phyloP scores from a whole-genome alignment of 2,797 vertebrate genomes.

The Thamnophis elegans region DNA sequence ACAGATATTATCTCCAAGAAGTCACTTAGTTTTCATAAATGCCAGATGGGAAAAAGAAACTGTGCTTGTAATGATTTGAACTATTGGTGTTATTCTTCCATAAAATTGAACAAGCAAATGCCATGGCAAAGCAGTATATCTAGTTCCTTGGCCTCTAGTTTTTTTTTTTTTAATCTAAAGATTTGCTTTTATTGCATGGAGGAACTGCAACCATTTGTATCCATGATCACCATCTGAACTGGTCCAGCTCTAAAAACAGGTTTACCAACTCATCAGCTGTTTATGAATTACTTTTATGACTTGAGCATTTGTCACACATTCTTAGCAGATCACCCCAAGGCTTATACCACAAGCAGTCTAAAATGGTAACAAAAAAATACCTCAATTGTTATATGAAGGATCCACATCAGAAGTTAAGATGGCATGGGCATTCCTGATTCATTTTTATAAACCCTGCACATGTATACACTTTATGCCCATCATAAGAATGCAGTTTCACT shows the following conservation, averaged over 20 bases:
- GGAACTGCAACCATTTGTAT: not conserved
- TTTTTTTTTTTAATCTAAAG: not conserved
- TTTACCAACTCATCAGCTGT: not conserved
- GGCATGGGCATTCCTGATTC: not conserved
- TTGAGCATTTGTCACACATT: not conserved
- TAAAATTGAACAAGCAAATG: not conserved
- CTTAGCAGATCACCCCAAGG: not conserved
- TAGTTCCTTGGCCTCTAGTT: not conserved
- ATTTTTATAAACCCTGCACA: not conserved
- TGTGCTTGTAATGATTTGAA: not conserved
- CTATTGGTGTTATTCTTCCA: not conserved
- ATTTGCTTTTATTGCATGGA: not conserved
- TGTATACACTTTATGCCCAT: not conserved
- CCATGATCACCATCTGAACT: not conserved
- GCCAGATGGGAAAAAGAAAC: not conserved
- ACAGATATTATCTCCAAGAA: not conserved
- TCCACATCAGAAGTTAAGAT: not conserved
- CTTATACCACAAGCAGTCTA: not conserved
- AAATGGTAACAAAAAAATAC: not conserved
- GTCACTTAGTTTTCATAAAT: not conserved
- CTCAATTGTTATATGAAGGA: not conserved
- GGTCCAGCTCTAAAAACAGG: not conserved
- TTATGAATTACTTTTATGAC: not conserved
- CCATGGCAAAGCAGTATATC: not conserved
- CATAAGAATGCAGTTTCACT: not conserved